Evolutionary conservation across 2,888 invertebrate species (phyloP), one percentile per base, ranked within the genome.

Genomic region (Laspeyria flexula): DNA sequence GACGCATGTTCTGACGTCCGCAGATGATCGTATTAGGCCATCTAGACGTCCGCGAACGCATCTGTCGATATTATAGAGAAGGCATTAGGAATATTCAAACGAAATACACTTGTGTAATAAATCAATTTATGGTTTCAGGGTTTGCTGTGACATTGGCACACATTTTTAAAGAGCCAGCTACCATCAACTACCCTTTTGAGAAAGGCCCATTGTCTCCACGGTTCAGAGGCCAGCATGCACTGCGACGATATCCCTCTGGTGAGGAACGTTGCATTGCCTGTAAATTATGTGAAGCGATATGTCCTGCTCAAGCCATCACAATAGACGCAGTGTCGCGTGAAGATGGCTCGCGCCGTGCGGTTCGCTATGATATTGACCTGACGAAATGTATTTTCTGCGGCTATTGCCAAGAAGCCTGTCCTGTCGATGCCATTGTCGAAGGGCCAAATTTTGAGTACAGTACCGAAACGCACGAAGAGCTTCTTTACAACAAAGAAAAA

Each of bases 371-470:
- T 88, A 99, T 99, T 70, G 99, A 99, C 83, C 60, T 91, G 96
- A 97, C 98, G 0, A 99, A 99, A 84, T 99, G 99, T 83, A 99
- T 99, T 81, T 99, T 98, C 83, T 99, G 99, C 84, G 99, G 99
- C 10, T 99, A 98, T 83, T 99, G 99, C 83, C 99, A 99, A 89
- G 99, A 99, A 83, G 99, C 99, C 0, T 99, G 99, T 77, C 99
- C 99, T 0, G 99, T 99, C 0, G 99, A 99, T 88, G 99, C 99
- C 1, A 99, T 99, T 71, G 99, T 99, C 9, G 99, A 99, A 93
- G 99, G 99, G 6, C 99, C 99, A 0, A 99, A 99, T 84, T 99
- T 99, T 85, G 99, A 99, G 86, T 99, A 97, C 85, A 96, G 97
- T 0, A 99, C 99, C 0, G 99, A 99, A 92, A 98, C 99, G 0